Evolutionary conservation across 1,140 invertebrate species (phyloP), one percentile per base, ranked within the genome.

Genomic region (Sarcophaga bullata): DNA sequence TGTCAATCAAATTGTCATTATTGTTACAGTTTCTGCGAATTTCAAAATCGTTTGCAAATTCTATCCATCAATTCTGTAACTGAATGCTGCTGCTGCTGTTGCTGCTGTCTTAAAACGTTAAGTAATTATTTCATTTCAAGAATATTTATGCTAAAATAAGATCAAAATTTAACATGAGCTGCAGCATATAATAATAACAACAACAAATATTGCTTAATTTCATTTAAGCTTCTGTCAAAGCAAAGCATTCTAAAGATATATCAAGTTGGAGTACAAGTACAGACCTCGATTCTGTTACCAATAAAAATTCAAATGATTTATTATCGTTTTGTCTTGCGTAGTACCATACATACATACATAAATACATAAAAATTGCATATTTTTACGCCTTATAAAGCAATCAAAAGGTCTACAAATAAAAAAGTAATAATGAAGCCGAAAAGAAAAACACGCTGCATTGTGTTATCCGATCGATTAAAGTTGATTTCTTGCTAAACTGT

Each of bases 391-490:
- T 25, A 76, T 76, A 17, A 76, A 76, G 10, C 46, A 49, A 49
- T 48, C 46, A 76, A 46, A 76, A 76, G 7, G 49, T 46, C 10
- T 46, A 15, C 46, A 73, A 73, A 76, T n/a, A n/a, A n/a, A 46
- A 15, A 1, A 47, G 1, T 8, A 15, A 17, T 25, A 76, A 48
- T 15, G 73, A 76, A 76, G 48, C 58, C 46, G 8, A 78, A 19
- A 11, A 17, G 52, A 9, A 78, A 78, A 52, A 17, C 25, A 17
- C 25, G 62, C 9, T 37, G 25, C 25, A 37, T 37, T 37, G 25
- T 37, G 25, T 2, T 68, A 68, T 52, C 6, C 50, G 50, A 78
- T 78, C 75, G 75, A 78, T 78, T 50, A 58, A 76, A 76, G 73
- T 76, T 47, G n/a, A 72, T 76, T 76, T 75, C 0, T 58, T 58